Base-by-base conservation (phyloP, 2,888 invertebrate species). In the Homarus gammarus region DNA sequence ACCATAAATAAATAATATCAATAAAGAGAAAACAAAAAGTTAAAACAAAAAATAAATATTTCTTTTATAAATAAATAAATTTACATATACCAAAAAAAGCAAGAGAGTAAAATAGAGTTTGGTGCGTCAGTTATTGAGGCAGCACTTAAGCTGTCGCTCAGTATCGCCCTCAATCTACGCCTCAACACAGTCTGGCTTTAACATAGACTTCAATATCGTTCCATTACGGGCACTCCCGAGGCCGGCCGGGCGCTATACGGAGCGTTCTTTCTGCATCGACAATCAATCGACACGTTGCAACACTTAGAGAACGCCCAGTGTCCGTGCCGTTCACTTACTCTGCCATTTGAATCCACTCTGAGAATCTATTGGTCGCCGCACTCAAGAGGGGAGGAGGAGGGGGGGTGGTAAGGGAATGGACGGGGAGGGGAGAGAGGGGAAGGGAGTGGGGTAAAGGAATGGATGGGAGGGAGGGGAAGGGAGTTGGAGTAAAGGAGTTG, bases 211-310 rank as follows among this genome's bases (percentile, higher is more conserved):
- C 79, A 79, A 79, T 79, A 79, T 79, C 61, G 79, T 61, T 79
- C 79, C 79, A 79, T 79, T 79, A 79, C 79, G 22, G 79, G 56
- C 79, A 79, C 79, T 79, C 79, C 79, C 36, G 75, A 40, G 40
- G 12, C 44, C 44, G 22, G 15, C 72, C 38, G 22, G 61, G 18
- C 61, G 79, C 79, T 79, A 22, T 56, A 79, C 79, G 56, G 56
- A 18, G n/a, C 61, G 79, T 61, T 79, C 79, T 82, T 82, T 70
- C 82, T 49, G 44, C 82, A 82, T 82, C 70, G 82, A 38, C 82
- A 82, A 82, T 82, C 82, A 82, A 82, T 82, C 82, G 68, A 68
- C 82, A 82, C 70, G 82, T 82, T 64, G 70, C 82, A 49, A 68
- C 82, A 82, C 82, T 82, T 82, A 82, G 31, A 70, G 44, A 33